These are phyloP conservation scores for Megalurothrips usitatus DNA, from an alignment of 2,888 invertebrate genomes.

Conservation along the genomic window DNA sequence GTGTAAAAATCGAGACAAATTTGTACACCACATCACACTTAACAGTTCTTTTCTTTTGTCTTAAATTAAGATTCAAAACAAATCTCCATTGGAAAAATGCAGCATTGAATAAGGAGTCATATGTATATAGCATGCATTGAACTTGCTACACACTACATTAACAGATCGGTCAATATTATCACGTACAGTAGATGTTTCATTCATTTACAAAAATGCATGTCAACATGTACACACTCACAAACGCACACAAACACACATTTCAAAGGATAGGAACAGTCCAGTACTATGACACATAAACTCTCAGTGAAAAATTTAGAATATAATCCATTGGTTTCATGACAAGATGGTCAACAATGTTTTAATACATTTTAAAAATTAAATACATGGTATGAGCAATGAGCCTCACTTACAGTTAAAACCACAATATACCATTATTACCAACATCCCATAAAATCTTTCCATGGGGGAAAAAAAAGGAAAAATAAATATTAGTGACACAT, in stretches of 20 bases:
- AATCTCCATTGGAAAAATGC: too few relatives aligned
- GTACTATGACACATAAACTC: neutral
- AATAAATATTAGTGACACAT: conserved; percentile 3
- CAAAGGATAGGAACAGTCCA: neutral
- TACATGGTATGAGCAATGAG: conserved; percentile 5
- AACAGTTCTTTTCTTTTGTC: too few relatives aligned
- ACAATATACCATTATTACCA: neutral
- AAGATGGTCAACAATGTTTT: neutral
- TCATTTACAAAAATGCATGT: neutral
- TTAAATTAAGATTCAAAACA: too few relatives aligned
- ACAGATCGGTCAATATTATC: too few relatives aligned
- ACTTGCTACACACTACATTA: too few relatives aligned
- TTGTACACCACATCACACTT: too few relatives aligned
- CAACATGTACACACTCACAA: neutral
- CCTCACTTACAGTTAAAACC: neutral
- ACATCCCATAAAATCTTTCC: neutral
- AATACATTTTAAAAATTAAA: neutral
- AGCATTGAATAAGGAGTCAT: too few relatives aligned
- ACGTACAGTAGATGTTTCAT: too few relatives aligned
- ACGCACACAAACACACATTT: neutral
- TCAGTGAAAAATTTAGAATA: conserved; percentile 23
- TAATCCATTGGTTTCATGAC: conserved; percentile 5
- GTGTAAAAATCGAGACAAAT: too few relatives aligned
- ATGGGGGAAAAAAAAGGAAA: conserved; percentile 2
- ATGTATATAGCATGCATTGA: too few relatives aligned